Conservation (phyloP, 2,797 vertebrate genomes). For the Molothrus aeneus region DNA sequence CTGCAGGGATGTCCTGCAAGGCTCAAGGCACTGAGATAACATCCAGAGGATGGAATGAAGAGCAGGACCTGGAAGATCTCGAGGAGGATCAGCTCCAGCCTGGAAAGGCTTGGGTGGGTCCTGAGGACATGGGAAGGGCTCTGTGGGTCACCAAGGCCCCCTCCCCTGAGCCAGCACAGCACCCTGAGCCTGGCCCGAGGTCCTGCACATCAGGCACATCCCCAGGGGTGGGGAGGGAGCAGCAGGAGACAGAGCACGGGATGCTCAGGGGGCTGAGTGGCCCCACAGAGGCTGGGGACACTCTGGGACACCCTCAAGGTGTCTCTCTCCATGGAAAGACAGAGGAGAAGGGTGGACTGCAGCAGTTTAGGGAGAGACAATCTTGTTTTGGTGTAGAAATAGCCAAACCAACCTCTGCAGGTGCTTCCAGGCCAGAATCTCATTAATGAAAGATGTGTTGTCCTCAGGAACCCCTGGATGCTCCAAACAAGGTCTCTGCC, state of each 20-base stretch:
- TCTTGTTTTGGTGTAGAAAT: background rate
- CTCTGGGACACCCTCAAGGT: fast-evolving
- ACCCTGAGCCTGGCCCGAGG: fast-evolving
- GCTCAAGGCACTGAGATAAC: too few relatives aligned
- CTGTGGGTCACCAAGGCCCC: too few relatives aligned
- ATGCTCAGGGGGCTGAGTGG: background rate
- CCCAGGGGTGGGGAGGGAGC: background rate
- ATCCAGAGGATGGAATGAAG: background rate
- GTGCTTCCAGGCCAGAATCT: background rate
- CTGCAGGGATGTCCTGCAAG: too few relatives aligned
- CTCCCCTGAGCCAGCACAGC: background rate
- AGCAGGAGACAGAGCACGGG: fast-evolving
- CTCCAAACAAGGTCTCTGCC: background rate
- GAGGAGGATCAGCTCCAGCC: background rate
- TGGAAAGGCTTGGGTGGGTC: background rate
- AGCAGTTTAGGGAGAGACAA: background rate
- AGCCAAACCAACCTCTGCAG: background rate
- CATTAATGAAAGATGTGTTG: fast-evolving
- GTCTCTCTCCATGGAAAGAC: background rate
- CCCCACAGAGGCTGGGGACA: background rate
- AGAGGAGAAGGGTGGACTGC: too few relatives aligned
- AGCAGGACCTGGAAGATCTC: background rate
- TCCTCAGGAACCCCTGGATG: background rate
- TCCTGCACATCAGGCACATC: fast-evolving
- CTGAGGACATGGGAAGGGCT: fast-evolving